Base-by-base conservation (phyloP, 2,797 vertebrate genomes). In the Sebastes hubbsi region DNA sequence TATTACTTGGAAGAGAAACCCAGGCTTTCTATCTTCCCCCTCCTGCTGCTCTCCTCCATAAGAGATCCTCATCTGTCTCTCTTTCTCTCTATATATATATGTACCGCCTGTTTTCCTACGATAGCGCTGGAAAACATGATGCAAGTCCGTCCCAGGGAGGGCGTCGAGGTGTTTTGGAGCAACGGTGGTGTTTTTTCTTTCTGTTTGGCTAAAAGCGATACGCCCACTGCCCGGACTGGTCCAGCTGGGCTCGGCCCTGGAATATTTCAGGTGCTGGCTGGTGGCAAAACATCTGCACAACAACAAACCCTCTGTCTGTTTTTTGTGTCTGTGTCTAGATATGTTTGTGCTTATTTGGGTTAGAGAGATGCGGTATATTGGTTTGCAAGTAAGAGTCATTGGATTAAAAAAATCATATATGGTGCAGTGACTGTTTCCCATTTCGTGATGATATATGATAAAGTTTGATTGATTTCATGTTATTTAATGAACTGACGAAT, bases 191-290 rank as follows among this genome's bases (percentile, higher is more conserved):
- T 87, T 84, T 88, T 81, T 83, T 14, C 38, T 42, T 82, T 84
- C 81, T 92, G 58, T 92, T 92, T 89, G 87, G 78, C 73, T 54
- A 7, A 42, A 9, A 71, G 65, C 2, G 69, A 79, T 66, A 85
- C 77, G 7, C 81, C 82, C 81, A 74, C 56, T 64, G 46, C 72
- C 80, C 84, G 60, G 78, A 71, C 56, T 72, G 58, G 68, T 87
- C 82, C 87, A 88, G 77, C 80, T 78, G 79, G 82, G 82, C 75
- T 84, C 72, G 36, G 74, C 81, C 69, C 75, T 88, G 90, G 85
- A 94, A 93, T 76, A 89, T 91, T 89, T 92, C 77, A 90, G 83
- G 82, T 92, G 84, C 54, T 68, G 69, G 80, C 83, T 77, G 29
- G 16, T 42, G 72, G 56, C 73, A 87, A 90, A 85, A 83, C 65